These are phyloP conservation scores for Cottoperca gobio DNA, from an alignment of 2,797 vertebrate genomes.

Conservation along the genomic window DNA sequence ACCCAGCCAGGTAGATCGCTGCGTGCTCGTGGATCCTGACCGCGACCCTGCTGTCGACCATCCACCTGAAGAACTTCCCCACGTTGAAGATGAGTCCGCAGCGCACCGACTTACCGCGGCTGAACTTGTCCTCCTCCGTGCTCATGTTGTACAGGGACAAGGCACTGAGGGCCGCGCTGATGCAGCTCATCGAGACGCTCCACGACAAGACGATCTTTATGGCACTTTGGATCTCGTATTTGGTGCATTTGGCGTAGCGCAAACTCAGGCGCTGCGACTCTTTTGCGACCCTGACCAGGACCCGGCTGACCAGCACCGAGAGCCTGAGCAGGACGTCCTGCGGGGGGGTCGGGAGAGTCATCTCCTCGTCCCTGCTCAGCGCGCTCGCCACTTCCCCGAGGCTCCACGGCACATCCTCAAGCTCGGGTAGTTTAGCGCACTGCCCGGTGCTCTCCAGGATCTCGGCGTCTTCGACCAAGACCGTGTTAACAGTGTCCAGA, in stretches of 20 bases:
- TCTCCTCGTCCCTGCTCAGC: slow-evolving; percentile 87
- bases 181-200: slow-evolving; percentile 90
- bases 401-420: slow-evolving; percentile 98
- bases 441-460: slow-evolving; percentile 95
- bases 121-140: slow-evolving; percentile 93
- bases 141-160: slow-evolving; percentile 96
- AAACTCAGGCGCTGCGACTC: slow-evolving; percentile 96
- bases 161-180: slow-evolving; percentile 90
- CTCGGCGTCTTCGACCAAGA: slow-evolving; percentile 96
- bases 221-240: slow-evolving; percentile 96
- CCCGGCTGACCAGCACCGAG: slow-evolving; percentile 91
- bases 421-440: slow-evolving; percentile 96
- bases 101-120: slow-evolving; percentile 92
- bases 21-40: slow-evolving; percentile 95
- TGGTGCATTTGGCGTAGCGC: slow-evolving; percentile 96
- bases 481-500: slow-evolving; percentile 97
- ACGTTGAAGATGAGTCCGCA: slow-evolving; percentile 95
- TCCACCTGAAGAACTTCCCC: slow-evolving; percentile 97
- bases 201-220: slow-evolving; percentile 93
- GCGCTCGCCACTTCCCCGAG: slow-evolving; percentile 93
- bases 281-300: slow-evolving; percentile 91
- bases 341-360: slow-evolving; percentile 77
- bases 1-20: slow-evolving; percentile 95
- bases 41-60: slow-evolving; percentile 95
- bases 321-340: slow-evolving; percentile 90